Base-by-base conservation (phyloP, 2,888 invertebrate species). In the Bugulina stolonifera region DNA sequence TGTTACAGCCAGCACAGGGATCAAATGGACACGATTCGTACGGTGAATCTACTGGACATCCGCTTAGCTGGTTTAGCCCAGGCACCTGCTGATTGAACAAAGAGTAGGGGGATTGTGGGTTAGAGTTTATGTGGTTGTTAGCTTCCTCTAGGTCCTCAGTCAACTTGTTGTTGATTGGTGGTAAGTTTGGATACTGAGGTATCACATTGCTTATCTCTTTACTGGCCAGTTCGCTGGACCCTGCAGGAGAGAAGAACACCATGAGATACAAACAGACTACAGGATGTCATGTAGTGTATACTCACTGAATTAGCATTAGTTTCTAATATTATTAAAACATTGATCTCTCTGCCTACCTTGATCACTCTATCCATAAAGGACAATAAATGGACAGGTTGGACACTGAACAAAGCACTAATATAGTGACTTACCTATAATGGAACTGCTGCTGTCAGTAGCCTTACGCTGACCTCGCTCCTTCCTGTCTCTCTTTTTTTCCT, bases 401-500 rank as follows among this genome's bases (percentile, higher is more conserved):
- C n/a, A n/a, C n/a, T n/a, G n/a, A n/a, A n/a, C n/a, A n/a, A n/a
- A n/a, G n/a, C n/a, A n/a, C n/a, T n/a, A n/a, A n/a, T n/a, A n/a
- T n/a, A n/a, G n/a, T n/a, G n/a, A n/a, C n/a, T n/a, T n/a, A n/a
- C n/a, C n/a, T n/a, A n/a, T n/a, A n/a, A n/a, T n/a, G n/a, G n/a
- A 25, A 14, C 29, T 29, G 14, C 27, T 27, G n/a, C n/a, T n/a
- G 23, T 57, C 25, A 27, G 29, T 64, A 32, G 14, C 32, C 32
- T 64, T 64, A 3, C n/a, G 29, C 18, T 64, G 64, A 22, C 14
- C 25, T 34, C 64, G 69, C 58, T 69, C 70, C 52, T 64, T 71
- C 35, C 52, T 69, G 54, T 71, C 69, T 52, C 72, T 71, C 54
- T 55, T 23, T n/a, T 35, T 54, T 22, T 52, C 72, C n/a, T 55